Evolutionary conservation across 2,888 invertebrate species (phyloP).

Genomic region (Pterostichus madidus): DNA sequence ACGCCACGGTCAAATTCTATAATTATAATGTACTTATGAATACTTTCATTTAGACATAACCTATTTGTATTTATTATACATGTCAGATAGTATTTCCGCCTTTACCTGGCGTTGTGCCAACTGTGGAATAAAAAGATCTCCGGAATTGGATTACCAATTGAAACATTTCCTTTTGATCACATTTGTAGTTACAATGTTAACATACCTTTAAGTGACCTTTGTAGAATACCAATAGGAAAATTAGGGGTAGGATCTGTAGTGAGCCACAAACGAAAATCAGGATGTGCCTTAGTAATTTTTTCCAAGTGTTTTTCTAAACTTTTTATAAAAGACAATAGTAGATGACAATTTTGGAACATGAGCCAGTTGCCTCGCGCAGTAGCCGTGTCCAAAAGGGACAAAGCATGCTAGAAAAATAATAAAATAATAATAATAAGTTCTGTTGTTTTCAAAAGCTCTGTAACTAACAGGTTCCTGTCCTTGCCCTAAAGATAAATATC

Average conservation of each 20-base stretch:
- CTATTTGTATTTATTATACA: too few species aligned
- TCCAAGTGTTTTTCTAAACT: slow-evolving; percentile 92
- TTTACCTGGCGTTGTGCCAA: too few species aligned
- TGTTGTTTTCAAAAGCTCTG: too few species aligned
- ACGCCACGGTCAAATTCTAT: too few species aligned
- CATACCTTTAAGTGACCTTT: slow-evolving; percentile 89
- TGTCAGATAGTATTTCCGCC: too few species aligned
- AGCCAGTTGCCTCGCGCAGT: slow-evolving; percentile 92
- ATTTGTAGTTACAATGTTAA: not conserved
- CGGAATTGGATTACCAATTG: too few species aligned
- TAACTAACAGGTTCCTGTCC: slow-evolving; percentile 89
- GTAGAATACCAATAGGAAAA: slow-evolving; percentile 94
- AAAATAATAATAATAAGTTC: slow-evolving; percentile 30
- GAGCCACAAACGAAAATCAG: slow-evolving; percentile 94
- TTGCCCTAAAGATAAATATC: slow-evolving; percentile 94
- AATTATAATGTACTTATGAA: too few species aligned
- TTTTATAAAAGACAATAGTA: slow-evolving; percentile 88
- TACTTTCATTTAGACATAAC: too few species aligned
- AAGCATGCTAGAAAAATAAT: slow-evolving; percentile 81
- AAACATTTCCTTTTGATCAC: too few species aligned
- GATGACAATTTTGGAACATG: slow-evolving; percentile 95
- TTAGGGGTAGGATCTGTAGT: slow-evolving; percentile 93
- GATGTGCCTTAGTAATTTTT: slow-evolving; percentile 88
- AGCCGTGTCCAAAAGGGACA: slow-evolving; percentile 84
- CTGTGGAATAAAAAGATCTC: too few species aligned